Conservation (phyloP, 1,140 invertebrate species). For the Wasmannia auropunctata region DNA sequence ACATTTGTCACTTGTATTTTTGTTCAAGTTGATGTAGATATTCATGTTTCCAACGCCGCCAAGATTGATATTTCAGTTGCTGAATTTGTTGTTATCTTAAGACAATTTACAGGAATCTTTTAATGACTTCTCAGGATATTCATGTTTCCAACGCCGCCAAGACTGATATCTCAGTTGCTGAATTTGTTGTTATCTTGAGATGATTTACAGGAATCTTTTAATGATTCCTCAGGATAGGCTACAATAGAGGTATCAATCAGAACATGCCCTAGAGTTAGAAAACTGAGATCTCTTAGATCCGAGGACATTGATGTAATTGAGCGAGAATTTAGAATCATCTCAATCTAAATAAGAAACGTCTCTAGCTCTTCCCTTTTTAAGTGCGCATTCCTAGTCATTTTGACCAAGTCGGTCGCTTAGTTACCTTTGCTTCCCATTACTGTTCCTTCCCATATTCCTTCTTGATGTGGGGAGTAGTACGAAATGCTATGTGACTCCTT, state of each 20-base stretch:
- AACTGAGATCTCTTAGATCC: accelerated
- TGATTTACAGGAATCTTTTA: neutral
- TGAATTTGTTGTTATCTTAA: neutral
- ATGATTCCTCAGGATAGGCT: neutral
- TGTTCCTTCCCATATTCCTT: neutral
- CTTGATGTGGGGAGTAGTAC: neutral
- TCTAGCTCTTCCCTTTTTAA: neutral
- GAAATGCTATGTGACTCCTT: neutral
- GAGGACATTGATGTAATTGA: neutral
- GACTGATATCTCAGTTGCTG: neutral
- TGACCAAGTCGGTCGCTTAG: neutral
- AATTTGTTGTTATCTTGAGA: neutral
- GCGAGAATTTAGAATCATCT: neutral
- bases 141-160: neutral
- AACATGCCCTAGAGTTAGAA: neutral
- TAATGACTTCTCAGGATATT: neutral
- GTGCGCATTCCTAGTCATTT: neutral
- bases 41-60: neutral
- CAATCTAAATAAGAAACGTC: neutral
- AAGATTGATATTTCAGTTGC: neutral
- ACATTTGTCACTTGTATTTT: neutral
- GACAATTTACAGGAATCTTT: neutral
- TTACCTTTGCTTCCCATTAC: neutral
- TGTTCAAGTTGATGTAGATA: neutral
- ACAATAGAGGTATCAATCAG: neutral